Conservation (phyloP, 2,113 vertebrate genomes). For the Lampris megalopsis region DNA sequence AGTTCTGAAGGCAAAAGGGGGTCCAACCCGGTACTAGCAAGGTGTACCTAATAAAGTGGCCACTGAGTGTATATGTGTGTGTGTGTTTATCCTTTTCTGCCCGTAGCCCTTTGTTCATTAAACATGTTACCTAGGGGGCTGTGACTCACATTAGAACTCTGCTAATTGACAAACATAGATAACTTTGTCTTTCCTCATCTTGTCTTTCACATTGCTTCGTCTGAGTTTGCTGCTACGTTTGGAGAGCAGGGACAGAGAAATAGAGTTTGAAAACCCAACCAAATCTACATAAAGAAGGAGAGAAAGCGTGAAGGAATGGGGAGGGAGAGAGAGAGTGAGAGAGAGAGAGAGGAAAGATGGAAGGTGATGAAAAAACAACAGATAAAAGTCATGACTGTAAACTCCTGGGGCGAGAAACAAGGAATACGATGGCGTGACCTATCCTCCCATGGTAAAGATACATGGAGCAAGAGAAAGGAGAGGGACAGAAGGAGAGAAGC, state of each 20-base stretch:
- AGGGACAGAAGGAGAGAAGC: neutral
- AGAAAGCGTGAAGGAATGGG: neutral
- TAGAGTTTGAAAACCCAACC: slow-evolving; percentile 18
- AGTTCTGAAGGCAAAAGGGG: no score
- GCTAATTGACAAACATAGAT: slow-evolving; percentile 35
- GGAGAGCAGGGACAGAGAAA: neutral
- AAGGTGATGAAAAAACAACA: slow-evolving; percentile 30
- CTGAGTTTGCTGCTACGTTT: neutral
- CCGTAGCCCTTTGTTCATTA: slow-evolving; percentile 17
- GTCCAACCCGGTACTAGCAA: no score
- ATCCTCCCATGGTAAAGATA: slow-evolving; percentile 29
- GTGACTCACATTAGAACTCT: slow-evolving; percentile 19
- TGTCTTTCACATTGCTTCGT: slow-evolving; percentile 14
- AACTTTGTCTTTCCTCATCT: slow-evolving; percentile 14
- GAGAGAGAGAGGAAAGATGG: slow-evolving; percentile 1
- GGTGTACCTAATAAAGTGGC: no score
- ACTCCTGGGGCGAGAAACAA: slow-evolving; percentile 42
- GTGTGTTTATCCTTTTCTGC: neutral
- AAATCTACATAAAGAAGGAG: neutral
- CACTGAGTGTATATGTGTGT: neutral
- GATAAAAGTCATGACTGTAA: slow-evolving; percentile 33
- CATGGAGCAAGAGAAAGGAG: slow-evolving; percentile 16
- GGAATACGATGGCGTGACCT: neutral
- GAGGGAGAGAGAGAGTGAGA: neutral
- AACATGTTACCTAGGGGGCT: neutral